phyloP scores from a whole-genome alignment of 2,888 invertebrate species.

The Eupeodes luniger region DNA sequence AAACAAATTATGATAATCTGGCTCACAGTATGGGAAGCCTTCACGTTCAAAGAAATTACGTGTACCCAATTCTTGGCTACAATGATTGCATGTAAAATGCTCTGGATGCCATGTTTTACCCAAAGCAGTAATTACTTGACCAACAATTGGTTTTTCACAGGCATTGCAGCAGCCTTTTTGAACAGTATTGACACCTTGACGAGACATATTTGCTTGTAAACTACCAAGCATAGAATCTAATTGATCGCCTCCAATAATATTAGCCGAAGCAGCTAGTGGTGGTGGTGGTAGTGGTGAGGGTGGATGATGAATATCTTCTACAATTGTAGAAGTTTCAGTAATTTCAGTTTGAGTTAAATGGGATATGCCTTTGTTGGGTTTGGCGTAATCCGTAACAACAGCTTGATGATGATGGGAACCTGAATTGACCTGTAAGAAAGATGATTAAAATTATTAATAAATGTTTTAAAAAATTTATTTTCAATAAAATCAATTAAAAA shows the following conservation, averaged over 20 bases:
- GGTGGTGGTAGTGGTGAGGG: slow-evolving; percentile 11
- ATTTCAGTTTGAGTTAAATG: slow-evolving; percentile 83
- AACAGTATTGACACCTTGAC: slow-evolving; percentile 99
- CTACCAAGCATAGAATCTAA: slow-evolving; percentile 86
- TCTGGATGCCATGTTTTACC: slow-evolving; percentile 99
- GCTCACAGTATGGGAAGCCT: slow-evolving; percentile 98
- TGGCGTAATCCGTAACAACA: slow-evolving; percentile 90
- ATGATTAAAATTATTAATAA: slow-evolving; percentile 9
- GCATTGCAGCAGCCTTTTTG: slow-evolving; percentile 99
- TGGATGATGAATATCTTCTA: slow-evolving; percentile 79
- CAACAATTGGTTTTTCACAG: slow-evolving; percentile 99
- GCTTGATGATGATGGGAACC: slow-evolving; percentile 87
- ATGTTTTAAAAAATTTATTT: too few species aligned
- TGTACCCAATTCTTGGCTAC: slow-evolving; percentile 97
- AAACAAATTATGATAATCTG: slow-evolving; percentile 99
- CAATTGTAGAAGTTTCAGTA: slow-evolving; percentile 81
- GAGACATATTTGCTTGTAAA: slow-evolving; percentile 98
- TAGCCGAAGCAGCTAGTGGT: slow-evolving; percentile 20
- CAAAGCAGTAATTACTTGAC: slow-evolving; percentile 96
- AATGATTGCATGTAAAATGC: slow-evolving; percentile 99
- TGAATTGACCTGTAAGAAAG: slow-evolving; percentile 86
- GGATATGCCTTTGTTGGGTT: slow-evolving; percentile 86
- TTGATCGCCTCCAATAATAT: slow-evolving; percentile 82
- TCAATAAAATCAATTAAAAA: too few species aligned
- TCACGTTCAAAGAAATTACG: slow-evolving; percentile 99